Base-by-base conservation (phyloP, 2,797 vertebrate species). In the Arvicola amphibius region DNA sequence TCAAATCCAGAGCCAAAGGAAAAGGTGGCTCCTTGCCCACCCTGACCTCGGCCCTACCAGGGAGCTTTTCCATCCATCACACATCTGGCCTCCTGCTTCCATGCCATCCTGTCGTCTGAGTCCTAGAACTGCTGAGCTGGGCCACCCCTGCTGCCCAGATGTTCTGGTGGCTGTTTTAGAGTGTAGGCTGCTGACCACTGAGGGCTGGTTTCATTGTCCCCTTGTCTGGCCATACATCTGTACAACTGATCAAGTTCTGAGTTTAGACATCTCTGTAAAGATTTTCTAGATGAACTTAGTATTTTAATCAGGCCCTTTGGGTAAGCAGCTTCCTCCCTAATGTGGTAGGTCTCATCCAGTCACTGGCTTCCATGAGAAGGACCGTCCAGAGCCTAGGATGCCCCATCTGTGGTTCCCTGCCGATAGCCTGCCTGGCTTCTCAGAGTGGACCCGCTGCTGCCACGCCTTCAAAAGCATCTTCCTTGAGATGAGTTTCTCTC, bases 81-180 rank as follows among this genome's bases (percentile, higher is more conserved):
- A 37, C n/a, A 71, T 59, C 51, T 37, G 21, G 78, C 34, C 34
- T n/a, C 83, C 63, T 13, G 25, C 29, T n/a, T 23, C 78, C 51
- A 56, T 27, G 21, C 53, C 53, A 56, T 10, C 4, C 48, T 34
- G 0, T 13, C 10, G 3, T 2, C 74, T 65, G 32, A 27, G 61
- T 8, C 19, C 73, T 14, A 13, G 37, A 14, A 16, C 29, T 4
- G 25, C 40, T 21, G 46, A 19, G 25, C 34, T 78, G 17, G 21
- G 51, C 11, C 10, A 6, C 46, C 32, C 34, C 63, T 69, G 32
- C 37, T 0, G 43, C 71, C 34, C 65, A 48, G 73, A 37, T 25
- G 3, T 3, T 14, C 27, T 19, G 5, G 2, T 0, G 1, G 56
- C 4, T 2, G 74, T 34, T 43, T 37, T 43, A 6, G 6, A 46